These are phyloP conservation scores for Drosophila watanabei DNA, from an alignment of 1,140 invertebrate genomes.

Conservation along the genomic window DNA sequence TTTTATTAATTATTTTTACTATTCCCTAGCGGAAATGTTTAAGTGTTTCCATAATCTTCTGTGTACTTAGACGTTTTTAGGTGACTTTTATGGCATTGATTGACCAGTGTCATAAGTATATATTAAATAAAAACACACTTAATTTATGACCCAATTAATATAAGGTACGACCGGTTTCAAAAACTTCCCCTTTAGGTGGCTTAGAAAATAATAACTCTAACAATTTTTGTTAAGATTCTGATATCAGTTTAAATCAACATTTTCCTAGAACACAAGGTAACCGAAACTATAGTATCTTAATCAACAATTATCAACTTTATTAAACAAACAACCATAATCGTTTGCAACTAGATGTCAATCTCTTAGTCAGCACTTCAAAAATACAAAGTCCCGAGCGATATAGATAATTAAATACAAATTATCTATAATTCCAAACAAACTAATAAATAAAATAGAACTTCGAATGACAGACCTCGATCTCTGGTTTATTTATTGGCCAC, in stretches of 20 bases:
- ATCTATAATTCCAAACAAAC: neutral
- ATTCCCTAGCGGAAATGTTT: too few relatives aligned
- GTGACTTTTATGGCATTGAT: constrained; percentile 1
- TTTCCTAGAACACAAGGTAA: neutral
- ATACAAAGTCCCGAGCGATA: neutral
- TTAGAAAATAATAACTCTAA: neutral
- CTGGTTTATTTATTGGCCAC: neutral
- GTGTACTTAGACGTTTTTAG: neutral
- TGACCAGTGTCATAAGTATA: neutral
- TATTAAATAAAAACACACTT: neutral
- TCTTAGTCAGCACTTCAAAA: constrained; percentile 8
- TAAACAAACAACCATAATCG: constrained; percentile 12
- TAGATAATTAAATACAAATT: constrained; percentile 7
- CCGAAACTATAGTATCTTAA: neutral
- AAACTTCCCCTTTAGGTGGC: neutral
- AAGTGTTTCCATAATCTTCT: neutral
- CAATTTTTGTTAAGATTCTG: neutral
- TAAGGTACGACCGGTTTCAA: neutral
- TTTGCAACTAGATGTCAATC: constrained; percentile 1
- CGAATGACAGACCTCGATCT: neutral
- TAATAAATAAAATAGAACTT: constrained; percentile 1
- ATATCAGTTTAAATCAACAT: neutral
- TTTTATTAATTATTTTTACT: too few relatives aligned
- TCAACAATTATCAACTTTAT: neutral
- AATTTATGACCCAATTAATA: constrained; percentile 3